Conservation (phyloP, 2,888 invertebrate species). For the Ophion obscuratus region DNA sequence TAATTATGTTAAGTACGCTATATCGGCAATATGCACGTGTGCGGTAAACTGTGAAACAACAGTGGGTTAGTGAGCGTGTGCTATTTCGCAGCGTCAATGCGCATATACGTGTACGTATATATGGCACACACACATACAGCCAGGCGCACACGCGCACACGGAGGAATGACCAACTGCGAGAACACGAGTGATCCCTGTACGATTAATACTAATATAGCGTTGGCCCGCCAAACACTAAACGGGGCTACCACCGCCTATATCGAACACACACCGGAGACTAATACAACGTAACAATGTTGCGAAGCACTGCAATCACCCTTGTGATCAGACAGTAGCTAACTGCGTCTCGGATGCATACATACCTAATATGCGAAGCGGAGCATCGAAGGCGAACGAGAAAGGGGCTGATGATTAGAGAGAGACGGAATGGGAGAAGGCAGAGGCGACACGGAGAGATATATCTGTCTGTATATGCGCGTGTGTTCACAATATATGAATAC, state of each 20-base stretch:
- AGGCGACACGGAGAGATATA: not conserved
- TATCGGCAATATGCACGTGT: slow-evolving; percentile 65
- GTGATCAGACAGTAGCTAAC: slow-evolving; percentile 80
- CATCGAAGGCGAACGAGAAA: slow-evolving; percentile 39
- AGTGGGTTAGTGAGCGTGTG: slow-evolving; percentile 34
- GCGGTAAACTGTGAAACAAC: slow-evolving; percentile 71
- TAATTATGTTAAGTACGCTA: slow-evolving; percentile 81
- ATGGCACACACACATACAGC: not conserved
- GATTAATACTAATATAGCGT: slow-evolving; percentile 44
- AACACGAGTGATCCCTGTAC: slow-evolving; percentile 21
- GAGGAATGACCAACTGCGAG: slow-evolving; percentile 31
- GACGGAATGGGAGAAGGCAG: slow-evolving; percentile 29
- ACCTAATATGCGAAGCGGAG: slow-evolving; percentile 66
- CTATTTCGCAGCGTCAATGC: not conserved
- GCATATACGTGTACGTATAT: not conserved
- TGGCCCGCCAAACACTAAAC: slow-evolving; percentile 12
- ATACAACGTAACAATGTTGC: slow-evolving; percentile 78
- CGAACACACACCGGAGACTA: slow-evolving; percentile 51
- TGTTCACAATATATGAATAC: slow-evolving; percentile 2
- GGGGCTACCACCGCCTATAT: slow-evolving; percentile 47
- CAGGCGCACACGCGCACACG: not conserved
- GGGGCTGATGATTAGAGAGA: slow-evolving; percentile 51
- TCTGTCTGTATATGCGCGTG: not conserved
- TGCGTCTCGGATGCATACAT: slow-evolving; percentile 71
- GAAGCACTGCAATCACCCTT: slow-evolving; percentile 77